Base-by-base conservation (phyloP, 2,888 invertebrate species). In the Drosophila suboccidentalis region DNA sequence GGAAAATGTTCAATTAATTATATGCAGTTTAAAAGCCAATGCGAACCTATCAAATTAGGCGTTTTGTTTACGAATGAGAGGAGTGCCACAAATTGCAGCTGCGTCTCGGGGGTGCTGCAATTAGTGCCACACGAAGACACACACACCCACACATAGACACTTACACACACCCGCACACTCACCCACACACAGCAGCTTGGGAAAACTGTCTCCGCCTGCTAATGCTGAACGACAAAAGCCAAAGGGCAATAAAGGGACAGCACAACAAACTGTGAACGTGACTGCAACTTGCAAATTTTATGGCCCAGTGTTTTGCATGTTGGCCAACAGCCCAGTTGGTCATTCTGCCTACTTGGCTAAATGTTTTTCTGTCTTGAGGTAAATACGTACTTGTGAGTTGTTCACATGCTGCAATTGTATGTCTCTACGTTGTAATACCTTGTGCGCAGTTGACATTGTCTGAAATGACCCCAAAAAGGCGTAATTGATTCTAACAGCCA, bases 241-340 rank as follows among this genome's bases (percentile, higher is more conserved):
- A 59, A 58, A 39, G 34, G 61, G 46, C 72, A 61, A 76, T 61
- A 76, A 68, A 71, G 49, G 46, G 53, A 17, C 39, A 54, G 19
- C 32, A 22, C 22, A 26, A 54, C 44, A 36, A 70, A 38, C 53
- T 44, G 36, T 6, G 57, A 43, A 34, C 44, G 57, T 57, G 46
- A 51, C 46, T 72, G 71, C 66, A 72, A 53, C 15, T 54, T 71
- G 58, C 59, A 38, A 55, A 75, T 53, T 75, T 71, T 49, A 71
- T 71, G 43, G 71, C 36, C 41, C 19, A 38, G 29, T 54, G 17
- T 19, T 46, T 43, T 44, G 36, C 69, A 64, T 55, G 58, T 41
- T 68, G 38, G 47, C 13, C 22, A 13, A 13, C 13, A 50, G 49
- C 2, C 17, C 32, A 17, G 32, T 49, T 49, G 17, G 49, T 11